phyloP scores from a whole-genome alignment of 2,797 vertebrate species.

The Heteromormyrus szaboi region DNA sequence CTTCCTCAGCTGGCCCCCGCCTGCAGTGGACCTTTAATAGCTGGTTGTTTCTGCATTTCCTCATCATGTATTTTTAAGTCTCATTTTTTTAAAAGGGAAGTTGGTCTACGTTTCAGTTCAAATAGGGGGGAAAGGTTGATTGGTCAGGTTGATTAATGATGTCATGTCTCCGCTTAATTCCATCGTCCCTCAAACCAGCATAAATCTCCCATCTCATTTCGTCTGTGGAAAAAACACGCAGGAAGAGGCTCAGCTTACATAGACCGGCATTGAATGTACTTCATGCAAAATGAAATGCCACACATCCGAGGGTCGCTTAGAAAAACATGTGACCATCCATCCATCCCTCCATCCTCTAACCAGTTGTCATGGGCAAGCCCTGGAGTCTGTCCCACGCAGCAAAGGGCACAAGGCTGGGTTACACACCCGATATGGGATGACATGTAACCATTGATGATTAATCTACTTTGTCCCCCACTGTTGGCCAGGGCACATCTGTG shows the following conservation, averaged over 20 bases:
- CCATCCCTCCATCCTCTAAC: neutral
- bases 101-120: neutral
- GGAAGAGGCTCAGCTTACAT: neutral
- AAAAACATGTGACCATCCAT: neutral
- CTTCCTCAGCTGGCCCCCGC: neutral
- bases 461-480: constrained; percentile 50
- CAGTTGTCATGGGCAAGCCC: neutral
- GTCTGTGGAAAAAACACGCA: neutral
- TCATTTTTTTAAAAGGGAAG: neutral
- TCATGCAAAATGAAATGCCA: neutral
- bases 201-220: neutral
- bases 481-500: constrained; percentile 58
- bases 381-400: neutral
- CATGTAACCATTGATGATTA: constrained; percentile 39
- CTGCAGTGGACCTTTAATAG: neutral
- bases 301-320: neutral
- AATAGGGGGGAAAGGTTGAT: neutral
- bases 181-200: neutral
- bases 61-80: neutral
- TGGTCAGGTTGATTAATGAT: neutral
- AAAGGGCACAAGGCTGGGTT: neutral
- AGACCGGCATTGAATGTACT: neutral
- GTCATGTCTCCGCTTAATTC: neutral
- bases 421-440: neutral
- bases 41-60: neutral